A percentile compares a stretch with the other conserved stretches of the same genome.
Conservation (phyloP, 2,888 invertebrate species). For the Coleophora flavipennella region DNA sequence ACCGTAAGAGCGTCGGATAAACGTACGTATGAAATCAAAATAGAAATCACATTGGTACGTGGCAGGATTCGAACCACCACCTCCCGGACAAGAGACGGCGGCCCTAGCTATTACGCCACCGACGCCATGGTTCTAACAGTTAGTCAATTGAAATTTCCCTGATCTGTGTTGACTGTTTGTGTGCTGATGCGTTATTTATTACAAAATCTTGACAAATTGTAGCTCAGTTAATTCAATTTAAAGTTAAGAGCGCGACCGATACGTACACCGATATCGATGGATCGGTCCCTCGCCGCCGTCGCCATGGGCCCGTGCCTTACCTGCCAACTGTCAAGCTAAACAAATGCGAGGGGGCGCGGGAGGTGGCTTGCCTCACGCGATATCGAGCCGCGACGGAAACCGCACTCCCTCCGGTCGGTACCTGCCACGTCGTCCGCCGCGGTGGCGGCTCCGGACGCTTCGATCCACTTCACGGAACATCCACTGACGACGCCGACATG, state of each 20-base stretch:
- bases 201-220: too few relatives aligned
- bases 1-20: too few relatives aligned
- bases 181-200: too few relatives aligned
- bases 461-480: conserved; percentile 21
- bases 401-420: conserved; percentile 30
- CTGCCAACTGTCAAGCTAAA: conserved; percentile 45
- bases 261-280: conserved; percentile 26
- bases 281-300: conserved; percentile 30
- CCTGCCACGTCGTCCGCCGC: neutral
- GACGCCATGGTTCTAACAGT: too few relatives aligned
- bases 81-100: too few relatives aligned
- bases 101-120: too few relatives aligned
- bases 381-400: conserved; percentile 40
- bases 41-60: too few relatives aligned
- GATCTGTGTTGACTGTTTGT: too few relatives aligned
- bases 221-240: too few relatives aligned
- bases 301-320: conserved; percentile 39
- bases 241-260: conserved; percentile 20
- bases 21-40: too few relatives aligned
- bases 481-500: conserved; percentile 19
- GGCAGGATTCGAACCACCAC: too few relatives aligned
- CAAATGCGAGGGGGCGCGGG: conserved; percentile 27
- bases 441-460: conserved; percentile 9
- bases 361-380: conserved; percentile 23
- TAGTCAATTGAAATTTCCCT: too few relatives aligned